A percentile compares a stretch with the other conserved stretches of the same genome.
These are phyloP conservation scores for Ochotona princeps DNA, from an alignment of 2,113 vertebrate species.

Conservation along the genomic window DNA sequence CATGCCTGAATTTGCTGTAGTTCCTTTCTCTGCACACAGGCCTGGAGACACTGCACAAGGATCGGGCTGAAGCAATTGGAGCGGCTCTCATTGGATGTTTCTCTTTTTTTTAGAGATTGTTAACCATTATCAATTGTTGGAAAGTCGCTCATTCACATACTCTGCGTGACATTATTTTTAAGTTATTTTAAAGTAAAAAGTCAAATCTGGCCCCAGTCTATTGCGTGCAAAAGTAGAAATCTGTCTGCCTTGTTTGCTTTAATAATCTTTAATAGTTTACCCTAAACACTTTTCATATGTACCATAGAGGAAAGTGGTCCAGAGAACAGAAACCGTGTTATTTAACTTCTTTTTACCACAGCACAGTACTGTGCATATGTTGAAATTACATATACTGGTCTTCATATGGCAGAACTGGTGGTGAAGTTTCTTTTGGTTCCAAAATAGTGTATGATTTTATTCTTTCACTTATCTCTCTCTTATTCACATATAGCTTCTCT, in stretches of 20 bases:
- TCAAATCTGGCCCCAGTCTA: neutral
- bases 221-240: neutral
- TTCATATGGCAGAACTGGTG: neutral
- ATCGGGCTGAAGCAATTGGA: neutral
- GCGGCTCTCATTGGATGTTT: neutral
- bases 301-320: neutral
- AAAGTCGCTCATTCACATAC: neutral
- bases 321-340: neutral
- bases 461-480: neutral
- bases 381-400: neutral
- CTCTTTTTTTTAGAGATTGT: neutral
- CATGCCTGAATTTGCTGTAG: neutral
- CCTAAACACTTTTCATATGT: neutral
- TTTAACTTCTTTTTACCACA: neutral
- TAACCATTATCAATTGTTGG: neutral
- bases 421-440: neutral
- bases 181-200: neutral
- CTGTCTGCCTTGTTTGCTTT: neutral
- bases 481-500: neutral
- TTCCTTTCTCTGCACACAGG: neutral
- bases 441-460: neutral
- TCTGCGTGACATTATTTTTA: neutral
- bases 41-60: neutral
- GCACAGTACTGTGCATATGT: neutral
- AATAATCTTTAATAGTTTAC: neutral